Evolutionary conservation across 2,797 vertebrate genomes (phyloP).

Genomic region (Salmo trutta): DNA sequence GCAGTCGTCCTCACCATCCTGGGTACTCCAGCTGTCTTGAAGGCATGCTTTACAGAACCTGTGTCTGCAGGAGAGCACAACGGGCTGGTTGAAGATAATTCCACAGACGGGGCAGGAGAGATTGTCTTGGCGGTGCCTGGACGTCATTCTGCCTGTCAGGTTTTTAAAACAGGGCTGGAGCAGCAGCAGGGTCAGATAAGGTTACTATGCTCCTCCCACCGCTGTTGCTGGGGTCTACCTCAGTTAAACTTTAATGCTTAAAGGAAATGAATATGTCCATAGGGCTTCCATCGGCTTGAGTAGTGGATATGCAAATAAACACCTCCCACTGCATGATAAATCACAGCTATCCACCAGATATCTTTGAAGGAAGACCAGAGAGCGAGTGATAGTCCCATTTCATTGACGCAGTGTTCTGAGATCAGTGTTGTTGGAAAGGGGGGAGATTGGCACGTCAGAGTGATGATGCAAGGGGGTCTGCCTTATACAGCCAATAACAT

Average conservation of each 20-base stretch:
- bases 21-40: slow-evolving; percentile 74
- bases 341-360: background rate
- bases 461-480: background rate
- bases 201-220: slow-evolving; percentile 60
- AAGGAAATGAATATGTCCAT: background rate
- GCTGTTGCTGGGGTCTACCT: background rate
- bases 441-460: background rate
- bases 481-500: background rate
- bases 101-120: slow-evolving; percentile 86
- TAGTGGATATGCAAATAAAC: slow-evolving; percentile 65
- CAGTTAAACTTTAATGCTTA: background rate
- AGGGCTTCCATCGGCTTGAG: slow-evolving; percentile 25
- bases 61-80: slow-evolving; percentile 83
- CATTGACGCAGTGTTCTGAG: background rate
- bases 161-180: slow-evolving; percentile 36
- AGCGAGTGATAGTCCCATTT: background rate
- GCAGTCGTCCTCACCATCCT: slow-evolving; percentile 44
- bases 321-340: slow-evolving; percentile 34
- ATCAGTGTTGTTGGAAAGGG: background rate
- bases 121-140: slow-evolving; percentile 72
- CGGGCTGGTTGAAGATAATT: slow-evolving; percentile 80
- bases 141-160: slow-evolving; percentile 64
- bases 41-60: slow-evolving; percentile 85
- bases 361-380: background rate
- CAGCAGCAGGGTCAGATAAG: slow-evolving; percentile 34